Evolutionary conservation across 2,113 vertebrate genomes (phyloP).

Genomic region (Cynopterus brachyotis): DNA sequence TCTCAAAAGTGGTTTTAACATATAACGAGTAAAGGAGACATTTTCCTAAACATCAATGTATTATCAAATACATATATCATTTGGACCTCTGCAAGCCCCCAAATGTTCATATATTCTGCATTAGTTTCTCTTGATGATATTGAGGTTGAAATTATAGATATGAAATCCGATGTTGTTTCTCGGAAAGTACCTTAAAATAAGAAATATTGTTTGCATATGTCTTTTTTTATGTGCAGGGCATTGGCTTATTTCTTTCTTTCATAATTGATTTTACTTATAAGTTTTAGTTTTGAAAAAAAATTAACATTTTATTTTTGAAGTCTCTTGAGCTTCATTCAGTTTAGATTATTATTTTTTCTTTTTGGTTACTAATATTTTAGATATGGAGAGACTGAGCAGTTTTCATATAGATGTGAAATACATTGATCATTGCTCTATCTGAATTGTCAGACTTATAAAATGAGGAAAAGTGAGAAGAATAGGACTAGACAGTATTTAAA

Average conservation of each 20-base stretch:
- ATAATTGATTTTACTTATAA: neutral
- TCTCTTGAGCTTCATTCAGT: neutral
- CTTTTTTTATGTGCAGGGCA: neutral
- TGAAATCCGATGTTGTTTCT: conserved; percentile 15
- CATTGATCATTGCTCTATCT: neutral
- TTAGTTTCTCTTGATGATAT: neutral
- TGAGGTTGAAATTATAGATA: neutral
- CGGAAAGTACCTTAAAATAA: conserved; percentile 28
- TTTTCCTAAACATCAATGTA: neutral
- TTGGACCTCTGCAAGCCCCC: neutral
- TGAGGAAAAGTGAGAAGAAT: neutral
- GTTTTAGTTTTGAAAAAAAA: neutral
- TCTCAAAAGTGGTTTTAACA: neutral
- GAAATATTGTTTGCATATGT: neutral
- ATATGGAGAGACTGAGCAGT: neutral
- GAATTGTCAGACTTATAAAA: neutral
- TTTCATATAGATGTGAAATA: neutral
- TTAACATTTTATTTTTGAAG: neutral
- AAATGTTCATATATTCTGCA: neutral
- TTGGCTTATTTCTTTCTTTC: neutral
- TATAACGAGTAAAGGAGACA: neutral
- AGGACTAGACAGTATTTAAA: neutral
- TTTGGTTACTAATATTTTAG: neutral
- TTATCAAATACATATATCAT: neutral
- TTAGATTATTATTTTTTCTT: neutral